Base-by-base conservation (phyloP, 2,888 invertebrate species). In the Melanostoma scalare region DNA sequence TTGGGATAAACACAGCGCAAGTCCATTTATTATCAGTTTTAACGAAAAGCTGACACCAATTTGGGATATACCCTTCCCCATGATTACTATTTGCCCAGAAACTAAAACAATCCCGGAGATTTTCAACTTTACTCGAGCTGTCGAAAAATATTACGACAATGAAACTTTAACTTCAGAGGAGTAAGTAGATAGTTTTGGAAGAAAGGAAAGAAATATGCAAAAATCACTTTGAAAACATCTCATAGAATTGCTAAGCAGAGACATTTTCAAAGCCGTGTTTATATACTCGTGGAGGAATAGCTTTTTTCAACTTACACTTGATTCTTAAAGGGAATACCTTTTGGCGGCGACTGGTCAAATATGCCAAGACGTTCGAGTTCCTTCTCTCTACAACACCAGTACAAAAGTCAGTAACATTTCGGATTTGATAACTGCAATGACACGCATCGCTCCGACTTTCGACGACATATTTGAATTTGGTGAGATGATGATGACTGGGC, bases 51-150 rank as follows among this genome's bases (percentile, higher is more conserved):
- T n/a, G 9, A 60, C 44, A 2, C 42, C 44, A 0, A 35, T 60
- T 60, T 60, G 60, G 60, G 44, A 60, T 35, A 60, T 46, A 30
- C 60, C 60, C 33, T 60, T 44, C 46, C 60, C 60, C 1, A 3
- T 35, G 2, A 44, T 60, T 10, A 60, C 60, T 2, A 60, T 60
- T 35, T 60, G 60, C 3, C 33, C 60, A 3, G 35, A 60, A 46
- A 46, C 35, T 6, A 60, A 60, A 35, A 42, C 60, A 10, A 10
- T 4, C 3, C 6, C n/a, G 2, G n/a, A 10, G 3, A 20, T 60
- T 35, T 60, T 60, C 6, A 60, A 60, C 35, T 35, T 3, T 20
- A 60, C 60, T 4, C 4, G 35, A 8, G 2, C 20, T 20, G 20
- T 20, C 20, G 20, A 20, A 20, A 20, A 20, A 20, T 20, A 20